These are phyloP conservation scores for Manis crassicaudata DNA, from an alignment of 2,797 vertebrate species.

Conservation along the genomic window DNA sequence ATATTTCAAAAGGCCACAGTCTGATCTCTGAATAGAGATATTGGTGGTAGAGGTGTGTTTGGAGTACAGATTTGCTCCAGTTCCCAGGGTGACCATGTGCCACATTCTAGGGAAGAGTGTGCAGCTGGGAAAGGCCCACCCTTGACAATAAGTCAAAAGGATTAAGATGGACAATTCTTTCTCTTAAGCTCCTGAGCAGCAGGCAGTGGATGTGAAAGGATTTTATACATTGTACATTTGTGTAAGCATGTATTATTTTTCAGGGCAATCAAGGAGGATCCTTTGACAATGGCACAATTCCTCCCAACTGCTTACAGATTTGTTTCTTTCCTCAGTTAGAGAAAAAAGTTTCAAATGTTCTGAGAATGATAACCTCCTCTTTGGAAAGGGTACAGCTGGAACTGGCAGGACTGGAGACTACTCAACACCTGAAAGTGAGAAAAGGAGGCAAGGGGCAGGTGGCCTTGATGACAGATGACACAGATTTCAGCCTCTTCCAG, in stretches of 20 bases:
- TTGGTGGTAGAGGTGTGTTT: neutral
- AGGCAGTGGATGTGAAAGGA: neutral
- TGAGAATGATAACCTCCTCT: neutral
- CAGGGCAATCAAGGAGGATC: neutral
- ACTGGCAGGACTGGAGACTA: neutral
- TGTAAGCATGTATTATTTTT: neutral
- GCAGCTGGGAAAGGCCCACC: neutral
- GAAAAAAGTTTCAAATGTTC: neutral
- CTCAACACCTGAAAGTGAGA: neutral
- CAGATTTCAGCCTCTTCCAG: neutral
- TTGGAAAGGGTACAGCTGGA: neutral
- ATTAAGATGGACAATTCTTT: neutral
- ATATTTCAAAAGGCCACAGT: neutral
- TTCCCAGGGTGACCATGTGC: neutral
- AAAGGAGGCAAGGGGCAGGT: neutral
- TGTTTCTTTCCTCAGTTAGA: neutral
- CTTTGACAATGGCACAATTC: neutral
- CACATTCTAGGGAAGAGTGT: neutral
- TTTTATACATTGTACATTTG: neutral
- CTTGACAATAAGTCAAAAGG: neutral
- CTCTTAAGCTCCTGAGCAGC: neutral
- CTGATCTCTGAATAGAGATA: neutral
- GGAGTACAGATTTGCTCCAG: neutral
- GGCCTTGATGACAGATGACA: neutral
- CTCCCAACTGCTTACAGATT: neutral